Evolutionary conservation across 2,797 vertebrate genomes (phyloP).

Genomic region (Amniataba percoides): DNA sequence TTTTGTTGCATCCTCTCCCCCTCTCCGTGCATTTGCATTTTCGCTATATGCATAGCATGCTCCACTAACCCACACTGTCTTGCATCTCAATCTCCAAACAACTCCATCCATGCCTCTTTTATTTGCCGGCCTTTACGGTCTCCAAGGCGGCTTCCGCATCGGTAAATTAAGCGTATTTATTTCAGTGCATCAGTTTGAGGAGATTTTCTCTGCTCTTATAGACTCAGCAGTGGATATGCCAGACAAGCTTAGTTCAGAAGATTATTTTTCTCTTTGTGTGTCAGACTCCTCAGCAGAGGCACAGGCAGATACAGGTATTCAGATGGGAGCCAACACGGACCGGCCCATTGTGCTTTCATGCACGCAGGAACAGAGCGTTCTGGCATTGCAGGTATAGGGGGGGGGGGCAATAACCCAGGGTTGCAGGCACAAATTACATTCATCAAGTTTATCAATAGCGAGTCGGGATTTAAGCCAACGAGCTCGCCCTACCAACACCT

Average conservation of each 20-base stretch:
- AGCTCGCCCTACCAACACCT: conserved; percentile 71
- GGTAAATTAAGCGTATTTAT: conserved; percentile 85
- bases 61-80: conserved; percentile 76
- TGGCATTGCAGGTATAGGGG: conserved; percentile 80
- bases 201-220: conserved; percentile 84
- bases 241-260: conserved; percentile 85
- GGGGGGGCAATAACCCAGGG: conserved; percentile 77
- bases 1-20: conserved; percentile 78
- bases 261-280: conserved; percentile 85
- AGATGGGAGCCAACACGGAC: conserved; percentile 78
- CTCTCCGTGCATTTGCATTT: conserved; percentile 78
- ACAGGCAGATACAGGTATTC: conserved; percentile 82
- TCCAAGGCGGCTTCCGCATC: conserved; percentile 54
- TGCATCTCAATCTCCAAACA: conserved; percentile 77
- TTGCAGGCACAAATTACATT: conserved; percentile 83
- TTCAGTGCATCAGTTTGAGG: conserved; percentile 82
- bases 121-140: conserved; percentile 79
- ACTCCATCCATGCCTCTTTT: conserved; percentile 74
- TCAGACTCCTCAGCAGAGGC: conserved; percentile 76
- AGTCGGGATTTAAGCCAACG: conserved; percentile 80
- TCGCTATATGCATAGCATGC: conserved; percentile 72
- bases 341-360: conserved; percentile 76
- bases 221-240: conserved; percentile 83
- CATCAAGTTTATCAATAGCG: conserved; percentile 85
- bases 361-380: conserved; percentile 76